These are phyloP conservation scores for Drosophila insularis DNA, from an alignment of 1,140 invertebrate species.

Conservation along the genomic window DNA sequence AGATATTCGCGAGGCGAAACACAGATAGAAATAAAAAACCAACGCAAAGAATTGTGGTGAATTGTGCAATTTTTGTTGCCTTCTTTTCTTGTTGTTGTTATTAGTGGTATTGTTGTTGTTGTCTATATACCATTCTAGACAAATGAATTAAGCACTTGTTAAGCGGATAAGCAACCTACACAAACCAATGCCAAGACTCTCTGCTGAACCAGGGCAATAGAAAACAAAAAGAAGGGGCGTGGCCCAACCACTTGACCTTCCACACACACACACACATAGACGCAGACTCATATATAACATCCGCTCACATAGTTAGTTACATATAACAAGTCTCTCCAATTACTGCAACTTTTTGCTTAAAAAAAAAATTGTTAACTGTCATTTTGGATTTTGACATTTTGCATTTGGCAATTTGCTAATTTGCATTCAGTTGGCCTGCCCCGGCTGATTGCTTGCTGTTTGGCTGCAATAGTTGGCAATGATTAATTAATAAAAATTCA, in stretches of 20 bases:
- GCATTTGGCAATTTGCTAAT: constrained; percentile 27
- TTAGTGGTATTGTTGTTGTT: constrained; percentile 1
- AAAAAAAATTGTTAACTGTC: constrained; percentile 42
- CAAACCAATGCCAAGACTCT: constrained; percentile 23
- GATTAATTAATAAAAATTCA: constrained; percentile 52
- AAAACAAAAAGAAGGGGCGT: constrained; percentile 17
- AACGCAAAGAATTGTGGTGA: constrained; percentile 13
- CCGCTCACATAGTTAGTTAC: constrained; percentile 21
- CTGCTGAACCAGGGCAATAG: constrained; percentile 17
- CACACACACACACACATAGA: constrained; percentile 14
- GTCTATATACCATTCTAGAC: constrained; percentile 37
- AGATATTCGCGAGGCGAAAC: constrained; percentile 4
- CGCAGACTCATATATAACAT: constrained; percentile 34
- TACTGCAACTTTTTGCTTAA: constrained; percentile 59
- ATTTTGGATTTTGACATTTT: constrained; percentile 52
- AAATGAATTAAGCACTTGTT: constrained; percentile 75
- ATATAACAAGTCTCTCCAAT: constrained; percentile 56
- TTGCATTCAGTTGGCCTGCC: constrained; percentile 26
- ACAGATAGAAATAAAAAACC: neutral
- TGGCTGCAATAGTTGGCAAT: constrained; percentile 26
- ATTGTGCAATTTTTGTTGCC: constrained; percentile 58
- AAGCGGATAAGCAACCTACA: constrained; percentile 73
- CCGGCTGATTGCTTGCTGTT: constrained; percentile 12
- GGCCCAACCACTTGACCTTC: constrained; percentile 61
- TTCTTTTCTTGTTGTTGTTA: constrained; percentile 29